phyloP scores from a whole-genome alignment of 2,888 invertebrate species.

The Andrena hattorfiana region DNA sequence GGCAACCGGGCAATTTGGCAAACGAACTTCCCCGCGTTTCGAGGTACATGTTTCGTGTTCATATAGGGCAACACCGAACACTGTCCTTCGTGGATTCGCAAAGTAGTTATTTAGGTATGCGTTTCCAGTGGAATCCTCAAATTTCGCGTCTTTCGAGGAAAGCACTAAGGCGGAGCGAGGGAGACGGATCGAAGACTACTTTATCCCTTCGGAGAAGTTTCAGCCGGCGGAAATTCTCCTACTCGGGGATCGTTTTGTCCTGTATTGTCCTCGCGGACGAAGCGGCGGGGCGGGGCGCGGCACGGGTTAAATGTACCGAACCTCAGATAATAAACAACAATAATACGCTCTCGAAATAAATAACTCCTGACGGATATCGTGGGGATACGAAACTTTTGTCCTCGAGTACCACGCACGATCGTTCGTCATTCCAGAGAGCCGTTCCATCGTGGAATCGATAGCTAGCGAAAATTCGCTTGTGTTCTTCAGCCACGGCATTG shows the following conservation, averaged over 20 bases:
- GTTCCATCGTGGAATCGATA: constrained; percentile 70
- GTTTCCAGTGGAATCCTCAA: not conserved
- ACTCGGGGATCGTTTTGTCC: constrained; percentile 51
- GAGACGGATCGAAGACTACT: constrained; percentile 38
- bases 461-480: constrained; percentile 47
- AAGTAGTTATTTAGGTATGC: too few relatives aligned
- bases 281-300: constrained; percentile 67
- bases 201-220: constrained; percentile 40
- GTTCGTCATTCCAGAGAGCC: constrained; percentile 74
- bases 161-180: not conserved
- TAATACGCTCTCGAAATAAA: constrained; percentile 80
- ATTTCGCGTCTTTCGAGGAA: not conserved
- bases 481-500: not conserved
- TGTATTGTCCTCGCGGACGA: constrained; percentile 62
- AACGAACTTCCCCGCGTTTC: too few relatives aligned
- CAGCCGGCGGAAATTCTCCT: constrained; percentile 64
- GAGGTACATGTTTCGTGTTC: too few relatives aligned
- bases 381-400: constrained; percentile 75
- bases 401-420: constrained; percentile 65
- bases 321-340: constrained; percentile 81
- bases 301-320: constrained; percentile 82
- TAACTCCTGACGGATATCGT: constrained; percentile 75
- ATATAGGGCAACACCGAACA: too few relatives aligned
- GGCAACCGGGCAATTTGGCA: not conserved
- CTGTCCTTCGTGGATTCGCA: too few relatives aligned